Evolutionary conservation across 2,113 vertebrate genomes (phyloP), one percentile per base, ranked within the genome.

Genomic region (Muntiacus reevesi): DNA sequence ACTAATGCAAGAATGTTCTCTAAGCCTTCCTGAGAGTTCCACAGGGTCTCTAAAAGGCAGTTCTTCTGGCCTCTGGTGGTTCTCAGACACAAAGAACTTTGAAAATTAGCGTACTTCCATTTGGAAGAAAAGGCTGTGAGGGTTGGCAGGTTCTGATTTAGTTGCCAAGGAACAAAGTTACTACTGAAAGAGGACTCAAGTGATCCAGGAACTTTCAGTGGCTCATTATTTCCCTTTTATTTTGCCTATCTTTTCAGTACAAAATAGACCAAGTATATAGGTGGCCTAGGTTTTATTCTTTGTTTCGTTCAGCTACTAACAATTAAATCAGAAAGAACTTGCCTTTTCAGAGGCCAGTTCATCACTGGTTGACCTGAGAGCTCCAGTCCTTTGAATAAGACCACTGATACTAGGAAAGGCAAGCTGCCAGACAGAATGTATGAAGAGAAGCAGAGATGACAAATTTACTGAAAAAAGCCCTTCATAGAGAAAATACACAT

Each of bases 161-260:
- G 47, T 55, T 84, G 55, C 50, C 55, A 92, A 87, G 60, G 55
- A 84, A 94, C 52, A 93, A 94, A 81, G 67, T 64, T 33, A 88
- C 13, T 67, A 91, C 15, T 14, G 25, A 89, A 89, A 50, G 27
- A 60, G 27, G n/a, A 90, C 36, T 84, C 86, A 88, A 33, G 43
- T 79, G 94, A 93, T 25, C 71, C 40, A 93, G 81, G 3, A 76
- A 16, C 36, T 96, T 93, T 23, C 21, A 89, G 3, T 62, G 52
- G 17, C 23, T 90, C 82, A 54, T 78, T 74, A 91, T 45, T 86
- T 74, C 60, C 50, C 88, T 87, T 76, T 71, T 40, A 78, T 54
- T 87, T 95, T 97, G 50, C 25, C 79, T 81, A 76, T 91, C 94
- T 91, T 88, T 89, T 45, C 93, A 87, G 43, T 60, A 92, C 30